Evolutionary conservation across 2,113 vertebrate genomes (phyloP).

Genomic region (Leuciscus idus): DNA sequence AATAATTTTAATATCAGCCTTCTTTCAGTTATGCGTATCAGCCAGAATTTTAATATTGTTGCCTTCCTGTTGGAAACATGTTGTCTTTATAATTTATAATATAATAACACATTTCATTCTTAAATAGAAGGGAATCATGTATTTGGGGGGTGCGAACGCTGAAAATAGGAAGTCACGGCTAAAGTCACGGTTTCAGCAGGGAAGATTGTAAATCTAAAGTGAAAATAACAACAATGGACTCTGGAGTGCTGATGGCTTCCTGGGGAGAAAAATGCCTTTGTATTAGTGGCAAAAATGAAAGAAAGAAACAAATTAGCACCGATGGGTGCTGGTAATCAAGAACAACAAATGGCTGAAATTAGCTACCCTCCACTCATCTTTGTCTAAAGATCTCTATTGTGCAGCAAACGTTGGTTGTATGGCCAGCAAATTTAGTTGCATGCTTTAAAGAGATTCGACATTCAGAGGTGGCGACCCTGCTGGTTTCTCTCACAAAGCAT

Average conservation of each 20-base stretch:
- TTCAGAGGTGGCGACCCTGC: conserved; percentile 23
- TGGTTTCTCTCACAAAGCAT: conserved; percentile 6
- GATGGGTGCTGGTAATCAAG: conserved; percentile 53
- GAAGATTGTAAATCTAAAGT: conserved; percentile 29
- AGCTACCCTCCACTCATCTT: conserved; percentile 15
- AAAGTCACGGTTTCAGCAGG: conserved; percentile 35
- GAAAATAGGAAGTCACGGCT: not conserved
- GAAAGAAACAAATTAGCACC: conserved; percentile 54
- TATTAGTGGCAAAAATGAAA: conserved; percentile 37
- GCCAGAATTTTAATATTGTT: not conserved
- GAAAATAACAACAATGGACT: conserved; percentile 41
- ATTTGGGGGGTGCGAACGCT: not conserved
- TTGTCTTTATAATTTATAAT: not conserved
- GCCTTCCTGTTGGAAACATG: not conserved
- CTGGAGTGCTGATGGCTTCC: conserved; percentile 32
- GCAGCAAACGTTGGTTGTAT: conserved; percentile 16
- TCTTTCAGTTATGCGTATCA: not conserved
- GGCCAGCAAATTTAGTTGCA: conserved; percentile 34
- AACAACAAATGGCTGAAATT: conserved; percentile 43
- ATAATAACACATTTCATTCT: too few relatives aligned
- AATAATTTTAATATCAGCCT: not conserved
- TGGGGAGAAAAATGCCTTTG: conserved; percentile 47
- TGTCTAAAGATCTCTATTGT: conserved; percentile 39
- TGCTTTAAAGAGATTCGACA: conserved; percentile 31
- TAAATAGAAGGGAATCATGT: not conserved